phyloP scores from a whole-genome alignment of 2,113 vertebrate genomes.

The Pan troglodytes region NHGRI_mPanTro3-v2.1_pri NC_072402.2:106635001-106635500 shows the following conservation, averaged over 20 bases:
- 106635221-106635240: background rate
- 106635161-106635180: background rate
- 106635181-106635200: background rate
- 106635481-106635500: background rate
- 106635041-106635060: background rate
- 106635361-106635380: background rate
- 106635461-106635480: background rate
- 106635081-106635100: background rate
- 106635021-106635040: background rate
- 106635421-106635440: background rate
- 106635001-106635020: background rate
- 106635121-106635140: background rate
- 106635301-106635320: background rate
- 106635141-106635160: background rate
- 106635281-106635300: background rate
- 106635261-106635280: background rate
- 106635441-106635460: background rate
- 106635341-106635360: background rate
- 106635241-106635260: background rate
- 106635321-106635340: background rate
- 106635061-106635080: background rate
- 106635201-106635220: background rate
- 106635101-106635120: background rate
- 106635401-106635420: background rate
- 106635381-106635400: background rate